Base-by-base conservation (phyloP, 1,140 invertebrate species). In the Pygmarrhopalites habei region DNA sequence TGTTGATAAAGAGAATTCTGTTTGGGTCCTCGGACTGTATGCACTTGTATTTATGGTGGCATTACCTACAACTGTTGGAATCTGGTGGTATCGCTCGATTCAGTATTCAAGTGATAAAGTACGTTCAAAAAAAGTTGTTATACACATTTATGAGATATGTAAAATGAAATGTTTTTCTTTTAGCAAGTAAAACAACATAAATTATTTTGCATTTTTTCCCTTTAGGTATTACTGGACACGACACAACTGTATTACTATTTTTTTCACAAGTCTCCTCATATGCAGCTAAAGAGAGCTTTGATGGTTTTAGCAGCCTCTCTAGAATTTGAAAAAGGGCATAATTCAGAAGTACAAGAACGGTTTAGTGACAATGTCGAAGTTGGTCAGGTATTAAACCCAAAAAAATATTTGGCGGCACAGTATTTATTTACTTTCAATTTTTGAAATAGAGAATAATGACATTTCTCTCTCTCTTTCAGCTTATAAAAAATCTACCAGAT, bases 71-170 rank as follows among this genome's bases (percentile, higher is more conserved):
- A 86, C 86, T 68, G 88, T 98, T 68, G 95, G 95, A 49, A 90
- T 90, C 71, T 99, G 97, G 96, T 99, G 97, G 97, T 96, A 98
- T 76, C 85, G 89, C 63, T 96, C 93, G 52, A 98, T 98, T 66
- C 87, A 93, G 73, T 99, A 92, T 76, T 94, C 91, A 68, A 92
- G 91, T 69, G 93, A 95, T 75, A 89, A 95, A 81, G 83, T 86
- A 74, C 74, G n/a, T n/a, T n/a, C n/a, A n/a, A n/a, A n/a, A n/a
- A n/a, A n/a, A n/a, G n/a, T n/a, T n/a, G n/a, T n/a, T n/a, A n/a
- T n/a, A n/a, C n/a, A n/a, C n/a, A 68, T 81, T 25, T 70, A 82
- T 32, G 23, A 49, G n/a, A 29, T 21, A 21, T 51, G 29, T 53
- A 53, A 30, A 28, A 17, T 43, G 55, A 55, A 43, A n/a, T 32